Base-by-base conservation (phyloP, 2,797 vertebrate species). In the Rhyacichthys aspro region DNA sequence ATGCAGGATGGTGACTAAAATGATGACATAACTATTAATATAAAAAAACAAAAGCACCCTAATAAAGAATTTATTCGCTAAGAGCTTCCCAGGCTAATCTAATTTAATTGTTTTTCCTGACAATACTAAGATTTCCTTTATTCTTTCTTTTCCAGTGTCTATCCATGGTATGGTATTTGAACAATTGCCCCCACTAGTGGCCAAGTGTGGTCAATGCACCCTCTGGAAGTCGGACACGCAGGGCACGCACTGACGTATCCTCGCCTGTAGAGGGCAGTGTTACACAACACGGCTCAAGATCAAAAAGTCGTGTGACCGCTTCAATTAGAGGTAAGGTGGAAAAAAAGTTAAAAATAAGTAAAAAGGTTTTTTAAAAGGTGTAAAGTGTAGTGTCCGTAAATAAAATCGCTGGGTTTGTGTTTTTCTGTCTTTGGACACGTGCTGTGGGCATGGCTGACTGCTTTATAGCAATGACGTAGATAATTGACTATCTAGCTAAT, bases 261-360 rank as follows among this genome's bases (percentile, higher is more conserved):
- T 2, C 2, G 15, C 70, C 78, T 38, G 66, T 36, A 79, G 86
- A 9, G 57, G 72, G 56, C 62, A 36, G 61, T 70, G 73, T 19
- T 10, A 46, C 28, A 60, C 16, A 39, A 43, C 19, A 12, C 3
- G 17, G 7, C 2, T 38, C 11, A 11, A 11, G 10, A 11, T 12
- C 4, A 38, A 38, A 4, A 2, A 4, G 1, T 1, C 0, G 1
- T 14, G 1, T 17, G 9, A n/a, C n/a, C n/a, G n/a, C n/a, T n/a
- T n/a, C n/a, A n/a, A n/a, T n/a, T n/a, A n/a, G n/a, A n/a, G n/a
- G n/a, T n/a, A n/a, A n/a, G n/a, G n/a, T n/a, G n/a, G n/a, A n/a
- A n/a, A n/a, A n/a, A n/a, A n/a, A n/a, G n/a, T n/a, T n/a, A n/a
- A n/a, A 14, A 1, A 43, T 11, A 11, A 34, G 15, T 9, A 12